Base-by-base conservation (phyloP, 2,113 vertebrate species). In the Albula goreensis region DNA sequence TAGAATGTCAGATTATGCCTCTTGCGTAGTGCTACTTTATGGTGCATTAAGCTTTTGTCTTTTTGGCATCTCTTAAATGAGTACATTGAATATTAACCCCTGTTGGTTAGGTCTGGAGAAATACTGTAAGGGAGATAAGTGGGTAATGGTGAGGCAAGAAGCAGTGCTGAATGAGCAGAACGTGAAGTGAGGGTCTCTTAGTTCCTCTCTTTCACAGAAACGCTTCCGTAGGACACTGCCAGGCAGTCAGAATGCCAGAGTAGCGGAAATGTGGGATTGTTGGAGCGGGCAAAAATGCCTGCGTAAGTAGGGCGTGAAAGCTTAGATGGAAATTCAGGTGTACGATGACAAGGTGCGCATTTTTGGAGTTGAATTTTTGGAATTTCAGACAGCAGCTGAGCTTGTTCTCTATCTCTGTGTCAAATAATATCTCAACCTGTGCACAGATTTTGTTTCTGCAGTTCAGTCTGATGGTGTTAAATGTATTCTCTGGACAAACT, bases 81-180 rank as follows among this genome's bases (percentile, higher is more conserved):
- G 93, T 91, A 91, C 87, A 79, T 86, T 90, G 92, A 93, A 93
- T 92, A 89, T 93, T 92, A 94, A 93, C 91, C 90, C 91, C 85
- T 92, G 89, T 31, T 86, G 85, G 82, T 50, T 56, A 83, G 56
- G 90, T 91, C 84, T 88, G 90, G 85, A 31, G 70, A 31, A 31
- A 74, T 1, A 25, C 8, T n/a, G n/a, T 10, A 74, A 3, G 5
- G n/a, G 9, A 74, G 70, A 31, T 25, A 10, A 10, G 70, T 74
- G 5, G 70, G 2, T n/a, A 31, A n/a, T 70, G 17, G 5, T n/a
- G 70, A 31, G 31, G 31, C 31, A 31, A 22, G 60, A 2, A 22
- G 8, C 70, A 74, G 8, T 25, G 22, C 9, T 74, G 70, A 74
- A 74, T 0, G 25, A 31, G 70, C n/a, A 74, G 70, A 31, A 25